These are phyloP conservation scores for Galagoides demidoff DNA, from an alignment of 2,797 vertebrate species.

Conservation along the genomic window DNA sequence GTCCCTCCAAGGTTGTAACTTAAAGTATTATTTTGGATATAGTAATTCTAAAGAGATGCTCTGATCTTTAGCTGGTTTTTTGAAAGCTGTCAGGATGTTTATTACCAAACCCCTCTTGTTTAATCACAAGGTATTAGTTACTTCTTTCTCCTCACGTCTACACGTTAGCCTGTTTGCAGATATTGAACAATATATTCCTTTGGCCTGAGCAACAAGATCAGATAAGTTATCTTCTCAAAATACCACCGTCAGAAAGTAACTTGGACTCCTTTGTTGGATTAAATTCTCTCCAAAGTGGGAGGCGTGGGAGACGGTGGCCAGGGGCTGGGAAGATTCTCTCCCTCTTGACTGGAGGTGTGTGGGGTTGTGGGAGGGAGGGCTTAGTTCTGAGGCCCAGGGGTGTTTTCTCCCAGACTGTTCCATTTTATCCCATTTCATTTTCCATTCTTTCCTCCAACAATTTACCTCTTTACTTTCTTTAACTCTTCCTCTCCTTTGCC, in stretches of 20 bases:
- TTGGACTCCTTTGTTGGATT: background rate
- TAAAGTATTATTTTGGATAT: slow-evolving; percentile 6
- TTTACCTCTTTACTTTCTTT: background rate
- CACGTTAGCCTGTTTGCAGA: background rate
- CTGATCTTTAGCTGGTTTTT: background rate
- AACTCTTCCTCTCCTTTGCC: background rate
- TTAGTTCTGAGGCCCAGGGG: background rate
- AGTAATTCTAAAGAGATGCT: slow-evolving; percentile 7
- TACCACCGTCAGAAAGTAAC: background rate
- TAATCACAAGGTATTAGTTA: background rate
- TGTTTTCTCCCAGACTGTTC: background rate
- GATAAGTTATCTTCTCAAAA: background rate
- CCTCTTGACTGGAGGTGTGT: background rate
- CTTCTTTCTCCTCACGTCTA: background rate
- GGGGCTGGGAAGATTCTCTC: background rate
- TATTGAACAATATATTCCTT: background rate
- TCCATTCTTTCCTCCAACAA: background rate
- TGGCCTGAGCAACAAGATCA: background rate
- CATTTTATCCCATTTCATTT: background rate
- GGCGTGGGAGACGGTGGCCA: background rate
- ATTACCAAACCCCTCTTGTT: background rate
- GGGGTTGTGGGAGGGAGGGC: background rate
- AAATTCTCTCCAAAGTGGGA: background rate
- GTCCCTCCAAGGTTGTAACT: background rate
- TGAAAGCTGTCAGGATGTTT: background rate